Evolutionary conservation across 1,140 invertebrate species (phyloP).

Genomic region (Stegodyphus mimosarum): DNA sequence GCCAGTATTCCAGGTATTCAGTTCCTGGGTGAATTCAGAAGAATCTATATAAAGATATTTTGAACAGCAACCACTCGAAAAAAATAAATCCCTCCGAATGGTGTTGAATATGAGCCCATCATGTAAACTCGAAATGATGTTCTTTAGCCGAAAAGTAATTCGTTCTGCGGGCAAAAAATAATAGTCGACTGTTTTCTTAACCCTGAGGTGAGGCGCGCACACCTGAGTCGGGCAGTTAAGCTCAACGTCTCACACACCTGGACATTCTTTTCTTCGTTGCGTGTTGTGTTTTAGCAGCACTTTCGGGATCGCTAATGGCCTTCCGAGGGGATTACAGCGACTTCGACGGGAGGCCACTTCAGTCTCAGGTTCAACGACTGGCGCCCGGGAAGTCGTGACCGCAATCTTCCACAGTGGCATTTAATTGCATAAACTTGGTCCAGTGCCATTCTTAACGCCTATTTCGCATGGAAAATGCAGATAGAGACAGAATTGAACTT

Average conservation of each 20-base stretch:
- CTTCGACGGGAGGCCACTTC: slow-evolving; percentile 26
- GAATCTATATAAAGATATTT: no score
- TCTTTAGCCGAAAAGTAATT: neutral
- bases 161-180: neutral
- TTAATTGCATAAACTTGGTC: neutral
- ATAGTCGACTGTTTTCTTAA: slow-evolving; percentile 9
- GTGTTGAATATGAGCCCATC: neutral
- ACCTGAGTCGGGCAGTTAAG: slow-evolving; percentile 14
- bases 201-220: slow-evolving; percentile 5
- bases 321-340: slow-evolving; percentile 26
- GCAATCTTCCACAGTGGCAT: neutral
- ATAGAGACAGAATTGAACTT: no score
- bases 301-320: slow-evolving; percentile 21
- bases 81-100: neutral
- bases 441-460: no score
- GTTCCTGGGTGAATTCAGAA: no score
- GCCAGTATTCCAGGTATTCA: no score
- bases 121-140: slow-evolving; percentile 1
- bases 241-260: slow-evolving; percentile 10
- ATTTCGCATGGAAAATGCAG: no score
- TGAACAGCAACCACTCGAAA: neutral
- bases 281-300: slow-evolving; percentile 8
- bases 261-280: slow-evolving; percentile 11
- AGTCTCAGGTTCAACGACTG: slow-evolving; percentile 29
- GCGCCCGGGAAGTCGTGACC: neutral